Conservation (phyloP, 2,888 invertebrate genomes). For the Lithosia quadra region DNA sequence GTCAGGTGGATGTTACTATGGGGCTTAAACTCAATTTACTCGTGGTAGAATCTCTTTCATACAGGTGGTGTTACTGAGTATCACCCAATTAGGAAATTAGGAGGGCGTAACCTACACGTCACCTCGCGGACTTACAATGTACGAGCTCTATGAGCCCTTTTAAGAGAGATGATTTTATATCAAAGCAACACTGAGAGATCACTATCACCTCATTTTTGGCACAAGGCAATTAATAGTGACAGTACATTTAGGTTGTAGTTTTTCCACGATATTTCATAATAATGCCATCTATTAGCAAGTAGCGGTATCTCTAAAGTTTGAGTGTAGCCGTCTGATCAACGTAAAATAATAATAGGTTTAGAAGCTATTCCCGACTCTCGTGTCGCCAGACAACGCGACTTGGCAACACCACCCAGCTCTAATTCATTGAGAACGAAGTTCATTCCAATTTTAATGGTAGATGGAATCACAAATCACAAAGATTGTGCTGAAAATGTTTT, state of each 20-base stretch:
- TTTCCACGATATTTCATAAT: slow-evolving; percentile 10
- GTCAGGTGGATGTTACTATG: no score
- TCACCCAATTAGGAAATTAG: no score
- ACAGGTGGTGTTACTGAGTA: background rate
- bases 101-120: background rate
- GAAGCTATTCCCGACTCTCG: slow-evolving; percentile 74
- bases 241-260: no score
- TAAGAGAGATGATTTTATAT: background rate
- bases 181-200: background rate
- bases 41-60: background rate
- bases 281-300: slow-evolving; percentile 77
- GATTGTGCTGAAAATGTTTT: background rate
- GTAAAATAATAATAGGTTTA: slow-evolving; percentile 55
- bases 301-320: slow-evolving; percentile 58
- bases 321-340: slow-evolving; percentile 37
- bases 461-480: slow-evolving; percentile 49
- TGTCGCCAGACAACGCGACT: slow-evolving; percentile 70
- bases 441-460: slow-evolving; percentile 62
- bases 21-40: no score
- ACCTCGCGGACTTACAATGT: background rate
- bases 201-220: background rate
- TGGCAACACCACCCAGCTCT: slow-evolving; percentile 75
- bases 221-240: background rate
- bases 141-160: background rate
- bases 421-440: slow-evolving; percentile 77